phyloP scores from a whole-genome alignment of 37 sponge, comb jelly and placozoan genomes.

The Cladorhizidae sp. region DNA sequence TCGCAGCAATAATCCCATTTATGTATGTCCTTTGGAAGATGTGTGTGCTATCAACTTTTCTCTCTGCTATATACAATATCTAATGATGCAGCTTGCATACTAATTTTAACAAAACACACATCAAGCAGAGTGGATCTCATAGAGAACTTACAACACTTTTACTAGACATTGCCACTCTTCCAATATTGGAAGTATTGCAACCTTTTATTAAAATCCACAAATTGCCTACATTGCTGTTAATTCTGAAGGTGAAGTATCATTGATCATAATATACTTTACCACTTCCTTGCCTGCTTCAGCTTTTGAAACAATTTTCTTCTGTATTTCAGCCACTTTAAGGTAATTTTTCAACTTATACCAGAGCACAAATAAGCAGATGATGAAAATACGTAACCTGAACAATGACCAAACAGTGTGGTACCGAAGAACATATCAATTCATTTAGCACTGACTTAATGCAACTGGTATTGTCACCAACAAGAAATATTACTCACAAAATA shows the following conservation, averaged over 20 bases:
- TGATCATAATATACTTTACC: slow-evolving; percentile 66
- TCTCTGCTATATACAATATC: slow-evolving; percentile 85
- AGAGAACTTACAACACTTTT: slow-evolving; percentile 68
- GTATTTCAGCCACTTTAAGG: slow-evolving; percentile 41
- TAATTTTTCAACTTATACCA: slow-evolving; percentile 19
- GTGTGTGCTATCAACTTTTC: slow-evolving; percentile 61
- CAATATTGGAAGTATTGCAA: slow-evolving; percentile 90
- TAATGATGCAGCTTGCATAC: slow-evolving; percentile 79
- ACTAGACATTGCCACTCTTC: slow-evolving; percentile 87
- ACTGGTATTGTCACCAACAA: background rate
- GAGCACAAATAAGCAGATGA: background rate
- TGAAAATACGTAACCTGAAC: too few species aligned
- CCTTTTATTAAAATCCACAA: slow-evolving; percentile 86
- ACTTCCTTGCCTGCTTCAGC: slow-evolving; percentile 71
- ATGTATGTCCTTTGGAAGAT: slow-evolving; percentile 77
- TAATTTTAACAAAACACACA: slow-evolving; percentile 59
- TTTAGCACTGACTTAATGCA: background rate
- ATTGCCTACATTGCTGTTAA: slow-evolving; percentile 86
- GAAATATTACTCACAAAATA: background rate
- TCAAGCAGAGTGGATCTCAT: slow-evolving; percentile 47
- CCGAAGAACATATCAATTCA: slow-evolving; percentile 1
- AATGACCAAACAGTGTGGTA: background rate
- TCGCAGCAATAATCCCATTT: slow-evolving; percentile 51
- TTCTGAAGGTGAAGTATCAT: slow-evolving; percentile 45
- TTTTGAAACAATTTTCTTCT: slow-evolving; percentile 61